phyloP scores from a whole-genome alignment of 2,113 vertebrate species.

The Proterorhinus semilunaris region DNA sequence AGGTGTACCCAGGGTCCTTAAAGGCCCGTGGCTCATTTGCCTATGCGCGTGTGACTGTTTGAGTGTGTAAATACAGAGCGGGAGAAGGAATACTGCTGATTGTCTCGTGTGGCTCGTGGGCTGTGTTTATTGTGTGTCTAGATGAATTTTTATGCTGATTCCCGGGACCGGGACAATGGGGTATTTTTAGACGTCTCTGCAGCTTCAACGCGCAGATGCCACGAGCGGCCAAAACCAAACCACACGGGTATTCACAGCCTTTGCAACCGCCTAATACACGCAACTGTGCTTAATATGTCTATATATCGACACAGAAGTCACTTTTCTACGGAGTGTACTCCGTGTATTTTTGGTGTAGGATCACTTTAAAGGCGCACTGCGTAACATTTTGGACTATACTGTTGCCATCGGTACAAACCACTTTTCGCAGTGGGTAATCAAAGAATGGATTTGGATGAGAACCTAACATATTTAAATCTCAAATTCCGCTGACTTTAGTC shows the following conservation, averaged over 20 bases:
- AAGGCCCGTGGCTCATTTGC: constrained; percentile 32
- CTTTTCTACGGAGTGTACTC: no score
- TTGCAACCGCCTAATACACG: neutral
- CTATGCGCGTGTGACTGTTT: constrained; percentile 18
- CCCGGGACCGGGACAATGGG: constrained; percentile 15
- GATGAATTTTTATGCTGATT: constrained; percentile 21
- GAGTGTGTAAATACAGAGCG: constrained; percentile 12
- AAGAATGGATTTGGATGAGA: no score
- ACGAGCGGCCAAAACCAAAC: neutral
- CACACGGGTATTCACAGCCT: neutral
- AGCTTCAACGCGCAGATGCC: constrained; percentile 20
- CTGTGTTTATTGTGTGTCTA: constrained; percentile 1
- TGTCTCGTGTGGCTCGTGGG: constrained; percentile 10
- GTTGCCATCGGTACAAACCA: no score
- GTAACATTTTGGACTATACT: no score
- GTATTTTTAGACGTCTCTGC: constrained; percentile 24
- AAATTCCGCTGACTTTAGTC: no score
- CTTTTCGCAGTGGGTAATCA: no score
- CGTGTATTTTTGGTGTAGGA: no score
- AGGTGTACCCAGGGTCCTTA: constrained; percentile 31
- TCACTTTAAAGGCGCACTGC: no score
- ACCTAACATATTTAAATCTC: no score
- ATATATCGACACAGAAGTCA: no score
- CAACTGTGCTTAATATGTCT: neutral
- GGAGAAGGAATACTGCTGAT: constrained; percentile 9